These are phyloP conservation scores for Chironomus tentans DNA, from an alignment of 2,888 invertebrate genomes.

Conservation along the genomic window DNA sequence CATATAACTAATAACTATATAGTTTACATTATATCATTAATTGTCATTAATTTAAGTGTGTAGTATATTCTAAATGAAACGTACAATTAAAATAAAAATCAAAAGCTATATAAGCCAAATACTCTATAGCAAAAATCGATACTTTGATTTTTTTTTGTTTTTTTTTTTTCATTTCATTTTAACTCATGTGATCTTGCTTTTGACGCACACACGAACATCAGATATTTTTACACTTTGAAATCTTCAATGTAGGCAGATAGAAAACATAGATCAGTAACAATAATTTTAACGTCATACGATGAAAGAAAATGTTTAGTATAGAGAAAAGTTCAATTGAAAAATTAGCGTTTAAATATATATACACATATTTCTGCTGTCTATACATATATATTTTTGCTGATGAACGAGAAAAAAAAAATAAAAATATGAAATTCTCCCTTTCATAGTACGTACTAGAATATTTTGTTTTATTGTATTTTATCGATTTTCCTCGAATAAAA, in stretches of 20 bases:
- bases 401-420: too few relatives aligned
- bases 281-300: slow-evolving; percentile 21
- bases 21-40: too few relatives aligned
- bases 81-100: neutral
- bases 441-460: too few relatives aligned
- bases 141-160: slow-evolving; percentile 15
- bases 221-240: slow-evolving; percentile 7
- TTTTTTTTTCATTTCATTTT: neutral
- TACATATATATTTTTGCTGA: too few relatives aligned
- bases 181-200: slow-evolving; percentile 25
- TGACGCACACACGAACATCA: slow-evolving; percentile 5
- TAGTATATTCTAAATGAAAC: neutral
- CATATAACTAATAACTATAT: too few relatives aligned
- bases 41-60: too few relatives aligned
- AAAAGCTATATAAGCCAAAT: neutral
- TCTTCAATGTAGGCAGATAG: slow-evolving; percentile 15
- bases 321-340: slow-evolving; percentile 12
- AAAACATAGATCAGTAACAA: slow-evolving; percentile 17
- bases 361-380: neutral
- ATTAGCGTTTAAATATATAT: slow-evolving; percentile 7
- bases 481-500: neutral
- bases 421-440: too few relatives aligned
- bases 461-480: neutral
- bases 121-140: slow-evolving; percentile 17
- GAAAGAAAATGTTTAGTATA: slow-evolving; percentile 1